Evolutionary conservation across 2,888 invertebrate genomes (phyloP), one percentile per base, ranked within the genome.

Genomic region (Tolmerus cingulatus): DNA sequence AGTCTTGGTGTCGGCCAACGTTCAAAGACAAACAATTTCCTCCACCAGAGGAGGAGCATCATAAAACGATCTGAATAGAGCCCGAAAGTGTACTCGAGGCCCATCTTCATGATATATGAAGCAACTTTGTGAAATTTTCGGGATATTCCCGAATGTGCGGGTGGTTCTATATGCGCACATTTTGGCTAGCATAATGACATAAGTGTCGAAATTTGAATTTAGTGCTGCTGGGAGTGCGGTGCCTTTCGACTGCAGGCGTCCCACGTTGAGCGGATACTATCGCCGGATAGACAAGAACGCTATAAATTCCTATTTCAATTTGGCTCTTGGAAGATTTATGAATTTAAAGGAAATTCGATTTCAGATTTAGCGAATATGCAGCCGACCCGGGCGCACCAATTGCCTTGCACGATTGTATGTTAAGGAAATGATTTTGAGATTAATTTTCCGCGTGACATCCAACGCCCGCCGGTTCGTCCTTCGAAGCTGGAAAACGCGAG

Each of bases 291-390:
- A 76, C 78, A 78, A 46, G 43, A 46, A 43, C 27, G 43, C 78
- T 23, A 78, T 78, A 78, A 78, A 78, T 78, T 78, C 43, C 46
- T 27, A 46, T 78, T 78, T 78, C 78, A 78, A 78, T 78, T 78
- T 78, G 76, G 78, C 40, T 78, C n/a, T 46, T 8, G 19, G 37
- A 78, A 78, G 43, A 78, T 78, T 57, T 86, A 77, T 86, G 55
- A 55, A 55, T 55, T 76, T 77, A 55, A 55, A 55, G 86, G 86
- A 86, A 86, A 76, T 51, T 37, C 86, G 16, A 37, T 57, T 76
- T 37, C 37, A 76, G n/a, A 76, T 19, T 76, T 76, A 76, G 34
- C 76, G 40, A 37, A 5, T 23, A n/a, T 76, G 76, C 34, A 76
- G 76, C 16, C 40, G 37, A 37, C 7, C 14, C 66, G 23, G 66